phyloP scores from a whole-genome alignment of 2,797 vertebrate genomes.

The Pseudochromis fuscus region DNA sequence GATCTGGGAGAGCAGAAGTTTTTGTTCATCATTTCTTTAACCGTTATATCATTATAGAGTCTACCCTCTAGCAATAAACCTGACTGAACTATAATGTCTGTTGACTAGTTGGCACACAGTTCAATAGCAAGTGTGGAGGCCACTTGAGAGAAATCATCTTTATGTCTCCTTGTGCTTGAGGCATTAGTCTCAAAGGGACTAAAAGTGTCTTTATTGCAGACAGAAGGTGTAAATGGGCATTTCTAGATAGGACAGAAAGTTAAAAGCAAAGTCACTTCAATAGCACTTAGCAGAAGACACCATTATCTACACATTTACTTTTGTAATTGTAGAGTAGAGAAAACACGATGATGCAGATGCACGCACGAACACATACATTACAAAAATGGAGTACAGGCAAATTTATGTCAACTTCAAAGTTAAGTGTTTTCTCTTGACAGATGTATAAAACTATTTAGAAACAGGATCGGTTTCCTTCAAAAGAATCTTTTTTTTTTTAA shows the following conservation, averaged over 20 bases:
- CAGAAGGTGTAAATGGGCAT: constrained; percentile 63
- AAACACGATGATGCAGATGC: constrained; percentile 16
- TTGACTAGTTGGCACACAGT: constrained; percentile 8
- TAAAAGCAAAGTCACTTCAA: constrained; percentile 50
- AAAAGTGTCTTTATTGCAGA: constrained; percentile 43
- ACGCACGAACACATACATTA: constrained; percentile 2
- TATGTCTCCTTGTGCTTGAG: constrained; percentile 57
- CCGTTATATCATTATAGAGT: background rate
- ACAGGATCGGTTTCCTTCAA: constrained; percentile 16
- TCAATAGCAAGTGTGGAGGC: constrained; percentile 10
- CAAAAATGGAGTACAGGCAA: constrained; percentile 13
- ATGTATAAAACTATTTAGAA: constrained; percentile 34
- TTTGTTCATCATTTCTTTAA: background rate
- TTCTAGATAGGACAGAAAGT: constrained; percentile 54
- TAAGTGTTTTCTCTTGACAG: constrained; percentile 31
- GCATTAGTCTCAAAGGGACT: constrained; percentile 40
- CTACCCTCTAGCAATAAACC: constrained; percentile 1
- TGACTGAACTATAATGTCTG: constrained; percentile 8
- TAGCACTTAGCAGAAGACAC: constrained; percentile 44
- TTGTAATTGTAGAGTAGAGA: constrained; percentile 4
- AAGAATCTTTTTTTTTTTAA: constrained; percentile 27
- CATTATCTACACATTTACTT: constrained; percentile 36
- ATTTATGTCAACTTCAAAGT: constrained; percentile 25
- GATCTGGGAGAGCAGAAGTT: too few species aligned
- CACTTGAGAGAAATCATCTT: constrained; percentile 34